Evolutionary conservation across 1,140 invertebrate species (phyloP).

Genomic region (Formica selysi): DNA sequence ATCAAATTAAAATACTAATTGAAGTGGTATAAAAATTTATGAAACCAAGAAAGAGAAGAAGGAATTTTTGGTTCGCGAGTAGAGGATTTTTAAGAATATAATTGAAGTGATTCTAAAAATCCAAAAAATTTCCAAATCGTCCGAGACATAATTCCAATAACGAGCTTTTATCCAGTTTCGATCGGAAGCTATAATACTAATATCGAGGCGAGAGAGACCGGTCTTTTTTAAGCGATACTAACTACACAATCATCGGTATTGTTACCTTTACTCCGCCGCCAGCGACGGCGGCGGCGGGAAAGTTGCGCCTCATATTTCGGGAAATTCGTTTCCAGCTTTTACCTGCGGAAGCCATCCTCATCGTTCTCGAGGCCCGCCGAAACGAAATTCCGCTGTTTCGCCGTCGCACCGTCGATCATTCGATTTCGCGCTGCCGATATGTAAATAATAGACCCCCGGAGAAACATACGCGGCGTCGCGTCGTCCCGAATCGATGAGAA

Average conservation of each 20-base stretch:
- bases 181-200: constrained; percentile 56
- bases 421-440: constrained; percentile 49
- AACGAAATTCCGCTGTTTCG: constrained; percentile 48
- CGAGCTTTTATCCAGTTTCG: constrained; percentile 72
- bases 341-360: constrained; percentile 42
- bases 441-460: constrained; percentile 52
- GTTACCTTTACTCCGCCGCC: constrained; percentile 11
- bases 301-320: constrained; percentile 9
- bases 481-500: constrained; percentile 49
- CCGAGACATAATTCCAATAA: constrained; percentile 68
- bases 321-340: constrained; percentile 58
- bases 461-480: constrained; percentile 22
- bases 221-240: constrained; percentile 26
- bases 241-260: constrained; percentile 46
- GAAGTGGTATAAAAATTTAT: background rate
- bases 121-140: constrained; percentile 34
- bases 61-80: background rate
- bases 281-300: background rate
- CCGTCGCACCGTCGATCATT: constrained; percentile 57
- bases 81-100: background rate
- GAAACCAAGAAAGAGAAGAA: background rate
- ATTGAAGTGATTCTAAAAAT: background rate
- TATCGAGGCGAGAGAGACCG: constrained; percentile 8
- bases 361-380: constrained; percentile 30
- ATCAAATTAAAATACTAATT: background rate